phyloP scores from a whole-genome alignment of 2,888 invertebrate species.

The Pomacea canaliculata region DNA sequence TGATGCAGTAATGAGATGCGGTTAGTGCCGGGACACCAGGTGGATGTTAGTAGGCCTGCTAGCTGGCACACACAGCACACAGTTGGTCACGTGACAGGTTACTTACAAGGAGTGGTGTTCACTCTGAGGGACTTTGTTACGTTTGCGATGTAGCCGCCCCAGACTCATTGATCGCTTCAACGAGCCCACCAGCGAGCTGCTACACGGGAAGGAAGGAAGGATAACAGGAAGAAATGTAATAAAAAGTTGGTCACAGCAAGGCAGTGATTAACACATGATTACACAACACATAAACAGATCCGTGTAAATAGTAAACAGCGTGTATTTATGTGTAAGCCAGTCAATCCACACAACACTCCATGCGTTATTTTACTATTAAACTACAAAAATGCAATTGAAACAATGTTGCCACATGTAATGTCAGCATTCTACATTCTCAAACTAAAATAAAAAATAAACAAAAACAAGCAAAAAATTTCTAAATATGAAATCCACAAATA shows the following conservation, averaged over 20 bases:
- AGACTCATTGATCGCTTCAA: constrained; percentile 65
- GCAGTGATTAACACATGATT: background rate
- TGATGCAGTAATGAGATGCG: no score
- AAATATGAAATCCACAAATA: no score
- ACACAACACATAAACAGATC: background rate
- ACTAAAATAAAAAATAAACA: no score
- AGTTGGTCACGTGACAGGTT: background rate
- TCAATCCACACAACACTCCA: no score
- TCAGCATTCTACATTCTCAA: no score
- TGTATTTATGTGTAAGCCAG: no score
- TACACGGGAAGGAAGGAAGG: constrained; percentile 24
- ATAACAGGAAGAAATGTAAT: constrained; percentile 6
- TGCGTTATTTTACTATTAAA: no score
- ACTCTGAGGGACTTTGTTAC: constrained; percentile 12
- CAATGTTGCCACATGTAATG: no score
- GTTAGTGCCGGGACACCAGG: no score
- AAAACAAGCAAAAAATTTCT: no score
- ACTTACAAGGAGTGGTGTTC: constrained; percentile 29
- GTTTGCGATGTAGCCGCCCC: constrained; percentile 53
- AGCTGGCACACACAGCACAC: background rate
- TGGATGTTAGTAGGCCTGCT: background rate
- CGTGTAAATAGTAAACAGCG: no score
- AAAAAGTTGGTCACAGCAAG: background rate
- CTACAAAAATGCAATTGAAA: no score
- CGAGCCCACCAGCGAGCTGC: constrained; percentile 55